Evolutionary conservation across 1,140 invertebrate species (phyloP).

Genomic region (Bombus soroeensis): DNA sequence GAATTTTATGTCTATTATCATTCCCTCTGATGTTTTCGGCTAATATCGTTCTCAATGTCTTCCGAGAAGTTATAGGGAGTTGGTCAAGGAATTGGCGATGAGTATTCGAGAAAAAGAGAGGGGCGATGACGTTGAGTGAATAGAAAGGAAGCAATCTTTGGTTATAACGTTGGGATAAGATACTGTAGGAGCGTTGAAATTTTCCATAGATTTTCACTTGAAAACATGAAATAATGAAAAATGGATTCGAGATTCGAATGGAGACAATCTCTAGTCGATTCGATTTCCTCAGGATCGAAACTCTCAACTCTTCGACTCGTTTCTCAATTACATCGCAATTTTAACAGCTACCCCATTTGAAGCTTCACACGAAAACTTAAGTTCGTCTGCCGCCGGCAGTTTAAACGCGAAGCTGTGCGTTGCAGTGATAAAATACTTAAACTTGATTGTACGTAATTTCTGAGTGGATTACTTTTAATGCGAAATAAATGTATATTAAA

Average conservation of each 20-base stretch:
- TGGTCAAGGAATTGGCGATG: too few relatives aligned
- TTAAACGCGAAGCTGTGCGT: too few relatives aligned
- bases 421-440: too few relatives aligned
- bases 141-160: background rate
- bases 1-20: slow-evolving; percentile 31
- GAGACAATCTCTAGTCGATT: background rate
- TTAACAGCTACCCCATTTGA: too few relatives aligned
- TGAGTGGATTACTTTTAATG: too few relatives aligned
- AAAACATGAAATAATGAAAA: background rate
- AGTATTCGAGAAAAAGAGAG: too few relatives aligned
- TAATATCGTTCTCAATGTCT: background rate
- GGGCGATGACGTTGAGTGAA: background rate
- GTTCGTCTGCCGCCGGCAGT: too few relatives aligned
- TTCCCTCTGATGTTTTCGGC: slow-evolving; percentile 1
- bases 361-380: too few relatives aligned
- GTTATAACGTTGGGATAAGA: background rate
- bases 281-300: background rate
- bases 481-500: too few relatives aligned
- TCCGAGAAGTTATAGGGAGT: background rate
- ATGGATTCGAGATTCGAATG: background rate
- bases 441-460: too few relatives aligned
- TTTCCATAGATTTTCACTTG: background rate
- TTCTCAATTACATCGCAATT: background rate
- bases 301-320: background rate
- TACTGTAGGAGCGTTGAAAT: background rate